Evolutionary conservation across 1,140 invertebrate species (phyloP).

Genomic region (Daktulosphaira vitifoliae): DNA sequence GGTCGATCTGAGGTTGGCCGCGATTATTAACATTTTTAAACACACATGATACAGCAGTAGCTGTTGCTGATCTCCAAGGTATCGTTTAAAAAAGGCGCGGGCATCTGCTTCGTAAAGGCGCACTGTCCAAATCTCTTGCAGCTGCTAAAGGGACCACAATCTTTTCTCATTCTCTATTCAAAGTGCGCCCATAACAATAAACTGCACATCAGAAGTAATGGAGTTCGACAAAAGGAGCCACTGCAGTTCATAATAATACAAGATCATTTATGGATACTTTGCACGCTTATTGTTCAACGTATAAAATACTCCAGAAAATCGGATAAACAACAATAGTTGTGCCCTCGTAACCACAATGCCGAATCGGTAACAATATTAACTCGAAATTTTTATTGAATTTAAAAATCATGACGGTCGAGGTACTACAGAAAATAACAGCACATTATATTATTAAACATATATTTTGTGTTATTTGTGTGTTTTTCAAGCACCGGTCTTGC

Average conservation of each 20-base stretch:
- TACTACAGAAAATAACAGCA: not conserved
- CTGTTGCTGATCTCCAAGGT: constrained; percentile 1
- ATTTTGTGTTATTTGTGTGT: constrained; percentile 6
- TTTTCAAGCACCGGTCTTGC: constrained; percentile 9
- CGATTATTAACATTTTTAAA: constrained; percentile 12
- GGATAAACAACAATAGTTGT: constrained; percentile 11
- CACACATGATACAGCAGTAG: not conserved
- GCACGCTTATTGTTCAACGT: not conserved
- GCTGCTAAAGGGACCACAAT: not conserved
- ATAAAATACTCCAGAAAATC: constrained; percentile 29
- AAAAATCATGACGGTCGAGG: not conserved
- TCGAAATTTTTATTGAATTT: not conserved
- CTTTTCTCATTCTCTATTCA: not conserved
- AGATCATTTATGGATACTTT: not conserved
- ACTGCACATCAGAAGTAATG: too few species aligned
- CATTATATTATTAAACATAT: not conserved
- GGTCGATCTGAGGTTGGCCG: constrained; percentile 5
- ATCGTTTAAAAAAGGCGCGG: constrained; percentile 19
- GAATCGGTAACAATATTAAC: constrained; percentile 28
- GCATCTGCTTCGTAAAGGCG: not conserved
- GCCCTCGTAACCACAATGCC: constrained; percentile 16
- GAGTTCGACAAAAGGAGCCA: not conserved
- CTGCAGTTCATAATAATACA: not conserved
- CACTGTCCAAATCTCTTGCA: not conserved
- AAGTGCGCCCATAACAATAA: not conserved